These are phyloP conservation scores for Macrosiphum euphorbiae DNA, from an alignment of 2,888 invertebrate genomes.

Conservation along the genomic window DNA sequence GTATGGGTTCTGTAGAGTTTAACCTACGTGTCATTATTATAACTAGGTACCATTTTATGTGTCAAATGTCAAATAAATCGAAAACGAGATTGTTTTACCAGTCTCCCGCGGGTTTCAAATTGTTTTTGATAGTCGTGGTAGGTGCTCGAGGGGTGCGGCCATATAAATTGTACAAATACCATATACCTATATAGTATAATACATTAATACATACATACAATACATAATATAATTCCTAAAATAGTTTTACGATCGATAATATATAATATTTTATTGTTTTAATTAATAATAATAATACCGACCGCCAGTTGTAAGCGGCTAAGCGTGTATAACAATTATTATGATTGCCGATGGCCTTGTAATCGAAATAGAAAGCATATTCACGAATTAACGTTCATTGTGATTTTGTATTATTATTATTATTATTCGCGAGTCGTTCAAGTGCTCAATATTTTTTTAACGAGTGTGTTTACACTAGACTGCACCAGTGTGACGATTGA, in stretches of 20 bases:
- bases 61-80: background rate
- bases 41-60: background rate
- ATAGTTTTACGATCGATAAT: background rate
- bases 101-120: background rate
- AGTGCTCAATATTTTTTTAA: conserved; percentile 4
- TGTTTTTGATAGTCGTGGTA: background rate
- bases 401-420: background rate
- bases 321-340: background rate
- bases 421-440: conserved; percentile 13
- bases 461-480: conserved; percentile 40
- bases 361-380: conserved; percentile 28
- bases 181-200: background rate
- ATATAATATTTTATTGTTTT: background rate
- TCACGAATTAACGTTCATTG: conserved; percentile 36
- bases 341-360: background rate
- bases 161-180: background rate
- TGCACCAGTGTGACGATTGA: background rate
- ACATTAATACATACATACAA: background rate
- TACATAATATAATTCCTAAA: background rate
- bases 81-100: conserved; percentile 5
- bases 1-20: background rate
- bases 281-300: background rate
- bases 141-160: background rate
- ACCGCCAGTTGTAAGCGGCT: background rate
- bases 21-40: background rate